A percentile compares a stretch with the other conserved stretches of the same genome.
These are phyloP conservation scores for Muscicapa striata DNA, from an alignment of 2,797 vertebrate species.

Conservation along the genomic window DNA sequence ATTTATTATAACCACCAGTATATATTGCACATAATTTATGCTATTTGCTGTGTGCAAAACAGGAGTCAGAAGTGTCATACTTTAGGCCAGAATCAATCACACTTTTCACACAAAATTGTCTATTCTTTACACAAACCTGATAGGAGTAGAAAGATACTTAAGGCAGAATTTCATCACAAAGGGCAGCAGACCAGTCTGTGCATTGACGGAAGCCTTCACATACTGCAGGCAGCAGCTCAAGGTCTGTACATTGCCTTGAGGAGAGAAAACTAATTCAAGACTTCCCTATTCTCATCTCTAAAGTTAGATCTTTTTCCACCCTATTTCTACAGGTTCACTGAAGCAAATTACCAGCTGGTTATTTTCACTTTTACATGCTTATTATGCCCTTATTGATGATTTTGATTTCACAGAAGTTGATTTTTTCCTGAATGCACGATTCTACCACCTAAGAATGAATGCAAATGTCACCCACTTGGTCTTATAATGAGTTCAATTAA, in stretches of 20 bases:
- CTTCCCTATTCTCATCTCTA: neutral
- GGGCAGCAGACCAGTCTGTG: neutral
- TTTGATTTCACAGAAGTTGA: constrained; percentile 18
- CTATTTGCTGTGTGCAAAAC: neutral
- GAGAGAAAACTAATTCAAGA: neutral
- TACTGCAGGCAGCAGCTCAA: neutral
- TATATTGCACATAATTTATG: neutral
- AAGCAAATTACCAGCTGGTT: neutral
- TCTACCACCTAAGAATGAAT: neutral
- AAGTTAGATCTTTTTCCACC: neutral
- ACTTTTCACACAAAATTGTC: neutral
- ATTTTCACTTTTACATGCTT: neutral
- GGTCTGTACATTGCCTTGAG: neutral
- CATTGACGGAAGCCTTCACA: neutral
- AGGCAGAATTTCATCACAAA: neutral
- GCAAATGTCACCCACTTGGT: neutral
- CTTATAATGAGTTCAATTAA: neutral
- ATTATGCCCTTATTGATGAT: neutral
- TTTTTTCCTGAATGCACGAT: neutral
- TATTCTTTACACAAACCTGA: neutral
- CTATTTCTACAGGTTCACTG: neutral
- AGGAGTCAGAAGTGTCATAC: neutral
- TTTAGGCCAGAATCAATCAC: neutral
- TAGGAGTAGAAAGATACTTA: neutral
- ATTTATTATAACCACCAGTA: neutral